These are phyloP conservation scores for Aix galericulata DNA, from an alignment of 2,113 vertebrate species.

Conservation along the genomic window DNA sequence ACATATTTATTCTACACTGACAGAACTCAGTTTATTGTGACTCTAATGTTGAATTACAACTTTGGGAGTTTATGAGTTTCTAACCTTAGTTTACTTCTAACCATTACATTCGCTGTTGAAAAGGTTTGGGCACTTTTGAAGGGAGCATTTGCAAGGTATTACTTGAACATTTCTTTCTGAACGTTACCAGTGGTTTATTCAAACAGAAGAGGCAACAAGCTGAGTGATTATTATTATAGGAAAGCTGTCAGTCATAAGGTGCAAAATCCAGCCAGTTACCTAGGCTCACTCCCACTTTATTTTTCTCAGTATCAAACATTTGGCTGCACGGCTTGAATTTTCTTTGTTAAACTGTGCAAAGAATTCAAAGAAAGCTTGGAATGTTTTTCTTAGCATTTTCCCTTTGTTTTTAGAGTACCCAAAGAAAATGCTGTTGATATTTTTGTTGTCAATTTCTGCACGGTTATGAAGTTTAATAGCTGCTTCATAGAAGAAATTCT, in stretches of 20 bases:
- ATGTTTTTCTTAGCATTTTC: neutral
- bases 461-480: constrained; percentile 40
- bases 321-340: neutral
- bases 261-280: neutral
- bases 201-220: neutral
- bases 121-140: neutral
- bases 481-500: constrained; percentile 38
- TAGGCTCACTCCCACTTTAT: neutral
- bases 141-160: constrained; percentile 20
- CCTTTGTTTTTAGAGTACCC: constrained; percentile 7
- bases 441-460: constrained; percentile 48
- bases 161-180: neutral
- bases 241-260: neutral
- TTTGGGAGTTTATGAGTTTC: neutral
- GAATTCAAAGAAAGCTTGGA: neutral
- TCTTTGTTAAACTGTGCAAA: neutral
- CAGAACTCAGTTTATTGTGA: neutral
- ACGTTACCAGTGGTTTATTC: constrained; percentile 5
- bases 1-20: neutral
- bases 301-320: neutral
- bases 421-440: constrained; percentile 32
- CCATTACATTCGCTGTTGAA: neutral
- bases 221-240: neutral
- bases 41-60: neutral
- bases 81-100: neutral